A percentile compares a stretch with the other conserved stretches of the same genome.
These are phyloP conservation scores for Solenopsis fugax DNA, from an alignment of 1,140 invertebrate species.

Conservation along the genomic window DNA sequence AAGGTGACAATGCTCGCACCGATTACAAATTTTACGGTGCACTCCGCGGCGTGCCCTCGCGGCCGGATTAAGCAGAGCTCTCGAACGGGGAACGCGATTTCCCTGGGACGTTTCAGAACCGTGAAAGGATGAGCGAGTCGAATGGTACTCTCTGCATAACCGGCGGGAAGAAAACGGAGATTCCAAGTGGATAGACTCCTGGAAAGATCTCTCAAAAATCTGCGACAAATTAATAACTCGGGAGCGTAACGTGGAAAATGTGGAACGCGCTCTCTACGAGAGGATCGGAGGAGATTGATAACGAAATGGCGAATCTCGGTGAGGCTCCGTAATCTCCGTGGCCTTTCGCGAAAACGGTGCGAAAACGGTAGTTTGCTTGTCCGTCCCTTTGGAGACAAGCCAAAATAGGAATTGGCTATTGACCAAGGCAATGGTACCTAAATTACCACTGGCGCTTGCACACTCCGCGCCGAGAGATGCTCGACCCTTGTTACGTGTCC, in stretches of 20 bases:
- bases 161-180: not conserved
- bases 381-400: conserved; percentile 79
- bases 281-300: conserved; percentile 8
- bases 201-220: not conserved
- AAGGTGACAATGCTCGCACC: conserved; percentile 62
- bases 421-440: conserved; percentile 85
- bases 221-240: conserved; percentile 11
- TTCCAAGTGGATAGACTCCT: conserved; percentile 20
- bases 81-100: conserved; percentile 62
- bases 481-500: conserved; percentile 83
- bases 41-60: conserved; percentile 37
- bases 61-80: conserved; percentile 60
- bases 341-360: conserved; percentile 24
- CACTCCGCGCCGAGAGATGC: conserved; percentile 78
- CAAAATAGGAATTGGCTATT: conserved; percentile 86
- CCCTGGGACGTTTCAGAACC: conserved; percentile 17
- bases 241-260: not conserved
- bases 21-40: conserved; percentile 69
- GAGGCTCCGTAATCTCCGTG: not conserved
- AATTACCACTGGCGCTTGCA: conserved; percentile 79
- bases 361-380: conserved; percentile 79
- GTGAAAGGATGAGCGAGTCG: conserved; percentile 13
- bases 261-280: not conserved
- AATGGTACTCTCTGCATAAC: conserved; percentile 42
- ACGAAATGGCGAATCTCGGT: not conserved